These are phyloP conservation scores for Nomada fucata DNA, from an alignment of 2,888 invertebrate species.

Conservation along the genomic window DNA sequence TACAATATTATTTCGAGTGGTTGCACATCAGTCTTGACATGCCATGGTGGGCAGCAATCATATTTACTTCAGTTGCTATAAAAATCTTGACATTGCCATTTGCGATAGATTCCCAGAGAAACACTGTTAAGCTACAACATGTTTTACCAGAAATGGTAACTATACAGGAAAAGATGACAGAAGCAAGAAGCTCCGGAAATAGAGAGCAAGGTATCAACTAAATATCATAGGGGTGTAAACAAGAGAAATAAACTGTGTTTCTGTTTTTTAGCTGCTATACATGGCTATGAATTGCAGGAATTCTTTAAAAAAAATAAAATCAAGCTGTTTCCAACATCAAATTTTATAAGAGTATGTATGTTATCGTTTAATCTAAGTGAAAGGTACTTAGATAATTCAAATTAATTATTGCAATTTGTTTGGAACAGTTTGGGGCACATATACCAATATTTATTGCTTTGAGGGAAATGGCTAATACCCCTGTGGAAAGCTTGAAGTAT, in stretches of 20 bases:
- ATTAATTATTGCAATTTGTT: constrained; percentile 10
- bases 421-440: constrained; percentile 91
- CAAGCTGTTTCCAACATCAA: constrained; percentile 91
- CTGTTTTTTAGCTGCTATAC: constrained; percentile 86
- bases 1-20: constrained; percentile 92
- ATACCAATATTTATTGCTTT: constrained; percentile 96
- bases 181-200: constrained; percentile 94
- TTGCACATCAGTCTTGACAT: constrained; percentile 92
- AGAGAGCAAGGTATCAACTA: constrained; percentile 87
- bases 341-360: constrained; percentile 89
- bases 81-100: constrained; percentile 93
- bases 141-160: constrained; percentile 93
- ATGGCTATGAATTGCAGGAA: constrained; percentile 90
- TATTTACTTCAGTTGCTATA: constrained; percentile 91
- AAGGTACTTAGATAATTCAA: not conserved
- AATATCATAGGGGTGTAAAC: constrained; percentile 5
- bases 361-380: not conserved
- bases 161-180: constrained; percentile 93
- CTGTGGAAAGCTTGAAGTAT: constrained; percentile 94
- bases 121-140: constrained; percentile 92
- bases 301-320: constrained; percentile 94
- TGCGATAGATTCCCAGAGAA: constrained; percentile 92
- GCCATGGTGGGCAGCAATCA: constrained; percentile 97
- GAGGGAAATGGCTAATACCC: constrained; percentile 94
- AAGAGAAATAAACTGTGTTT: not conserved